Percentiles rank a stretch among this genome's conserved stretches.
These are phyloP conservation scores for Nannobrachium achirus DNA, from an alignment of 2,113 vertebrate species.

Conservation along the genomic window DNA sequence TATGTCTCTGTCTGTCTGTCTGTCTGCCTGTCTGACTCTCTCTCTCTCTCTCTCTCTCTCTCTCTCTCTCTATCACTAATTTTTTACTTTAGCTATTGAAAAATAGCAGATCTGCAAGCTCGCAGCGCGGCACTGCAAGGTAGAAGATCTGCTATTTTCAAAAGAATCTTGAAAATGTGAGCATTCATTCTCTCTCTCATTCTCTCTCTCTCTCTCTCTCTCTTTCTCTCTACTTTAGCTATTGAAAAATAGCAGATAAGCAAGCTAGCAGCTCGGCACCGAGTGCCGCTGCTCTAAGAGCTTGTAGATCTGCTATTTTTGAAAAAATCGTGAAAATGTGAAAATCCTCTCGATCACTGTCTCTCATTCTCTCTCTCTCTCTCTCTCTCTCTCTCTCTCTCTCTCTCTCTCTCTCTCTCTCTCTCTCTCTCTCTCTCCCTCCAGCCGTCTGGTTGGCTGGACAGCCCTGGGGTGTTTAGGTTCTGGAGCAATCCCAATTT, in stretches of 20 bases:
- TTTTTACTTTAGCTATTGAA: too few relatives aligned
- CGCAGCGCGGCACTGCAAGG: too few relatives aligned
- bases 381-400: conserved; percentile 21
- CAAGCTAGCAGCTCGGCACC: too few relatives aligned
- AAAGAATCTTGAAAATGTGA: too few relatives aligned
- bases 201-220: conserved; percentile 15
- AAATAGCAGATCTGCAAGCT: too few relatives aligned
- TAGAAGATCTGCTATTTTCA: too few relatives aligned
- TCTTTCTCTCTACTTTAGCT: conserved; percentile 52
- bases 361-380: conserved; percentile 22
- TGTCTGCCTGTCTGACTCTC: conserved; percentile 23
- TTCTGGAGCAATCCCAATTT: conserved; percentile 84
- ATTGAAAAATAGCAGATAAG: too few relatives aligned
- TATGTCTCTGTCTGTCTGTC: background rate
- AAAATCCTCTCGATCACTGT: too few relatives aligned
- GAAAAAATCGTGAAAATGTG: too few relatives aligned
- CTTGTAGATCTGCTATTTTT: too few relatives aligned
- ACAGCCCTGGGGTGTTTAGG: conserved; percentile 81
- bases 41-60: conserved; percentile 3
- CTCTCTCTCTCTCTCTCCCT: conserved; percentile 35
- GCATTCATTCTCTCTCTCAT: conserved; percentile 16
- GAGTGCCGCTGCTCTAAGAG: too few relatives aligned
- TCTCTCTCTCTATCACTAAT: conserved; percentile 41
- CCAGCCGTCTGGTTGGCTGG: conserved; percentile 62
- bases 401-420: conserved; percentile 45